phyloP scores from a whole-genome alignment of 1,140 invertebrate genomes.

The Rhyacophila brunnea region DNA sequence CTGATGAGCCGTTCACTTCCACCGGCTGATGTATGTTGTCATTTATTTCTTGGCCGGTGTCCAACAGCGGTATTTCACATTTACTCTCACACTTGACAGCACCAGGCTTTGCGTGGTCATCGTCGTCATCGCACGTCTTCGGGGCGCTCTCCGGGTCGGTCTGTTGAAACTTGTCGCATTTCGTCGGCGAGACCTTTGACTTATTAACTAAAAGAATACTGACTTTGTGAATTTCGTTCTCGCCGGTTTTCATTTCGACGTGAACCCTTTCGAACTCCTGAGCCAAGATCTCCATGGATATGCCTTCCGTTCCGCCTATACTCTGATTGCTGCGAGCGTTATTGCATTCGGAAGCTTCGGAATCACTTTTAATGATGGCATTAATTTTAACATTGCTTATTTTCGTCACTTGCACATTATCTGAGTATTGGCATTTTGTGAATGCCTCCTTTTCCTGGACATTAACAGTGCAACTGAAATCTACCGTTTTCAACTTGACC shows the following conservation, averaged over 20 bases:
- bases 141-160: slow-evolving; percentile 9
- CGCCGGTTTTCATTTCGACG: slow-evolving; percentile 33
- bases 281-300: slow-evolving; percentile 22
- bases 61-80: too few species aligned
- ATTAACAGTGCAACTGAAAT: slow-evolving; percentile 26
- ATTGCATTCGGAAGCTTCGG: background rate
- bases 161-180: slow-evolving; percentile 24
- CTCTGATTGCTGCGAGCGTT: background rate
- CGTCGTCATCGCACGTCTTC: too few species aligned
- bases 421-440: slow-evolving; percentile 12
- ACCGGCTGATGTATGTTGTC: too few species aligned
- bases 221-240: slow-evolving; percentile 30
- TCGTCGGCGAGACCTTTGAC: slow-evolving; percentile 18
- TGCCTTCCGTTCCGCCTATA: slow-evolving; percentile 2
- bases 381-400: slow-evolving; percentile 24
- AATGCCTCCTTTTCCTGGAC: slow-evolving; percentile 15
- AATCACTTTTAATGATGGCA: slow-evolving; percentile 25
- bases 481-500: slow-evolving; percentile 16
- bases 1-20: too few species aligned
- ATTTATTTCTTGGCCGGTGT: too few species aligned
- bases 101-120: too few species aligned
- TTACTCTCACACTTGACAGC: too few species aligned
- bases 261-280: slow-evolving; percentile 33
- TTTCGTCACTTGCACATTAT: slow-evolving; percentile 2
- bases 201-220: slow-evolving; percentile 34